Conservation (phyloP, 35 echinoderm and acorn worm genomes). For the Lytechinus variegatus region DNA sequence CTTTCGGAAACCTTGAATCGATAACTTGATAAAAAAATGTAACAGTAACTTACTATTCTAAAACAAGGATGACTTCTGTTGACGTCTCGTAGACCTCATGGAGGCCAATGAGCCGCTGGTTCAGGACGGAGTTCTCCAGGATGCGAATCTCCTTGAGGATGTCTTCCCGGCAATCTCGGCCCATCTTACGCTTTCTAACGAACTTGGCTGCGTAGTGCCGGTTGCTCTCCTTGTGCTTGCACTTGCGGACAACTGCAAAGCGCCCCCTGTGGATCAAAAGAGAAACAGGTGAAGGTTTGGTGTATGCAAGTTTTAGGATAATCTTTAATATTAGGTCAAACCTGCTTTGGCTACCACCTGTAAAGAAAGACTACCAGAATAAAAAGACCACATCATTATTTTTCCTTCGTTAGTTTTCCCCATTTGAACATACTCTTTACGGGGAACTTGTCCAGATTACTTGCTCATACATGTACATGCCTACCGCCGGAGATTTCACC, state of each 20-base stretch:
- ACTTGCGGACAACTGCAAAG: constrained; percentile 95
- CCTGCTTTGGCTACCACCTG: too few relatives aligned
- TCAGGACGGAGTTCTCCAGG: constrained; percentile 86
- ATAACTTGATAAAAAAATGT: background rate
- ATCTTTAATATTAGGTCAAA: too few relatives aligned
- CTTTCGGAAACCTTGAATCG: too few relatives aligned
- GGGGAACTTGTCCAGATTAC: too few relatives aligned
- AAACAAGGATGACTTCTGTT: constrained; percentile 90
- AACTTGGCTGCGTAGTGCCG: constrained; percentile 93
- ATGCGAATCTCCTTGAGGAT: constrained; percentile 97
- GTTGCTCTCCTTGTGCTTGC: constrained; percentile 69
- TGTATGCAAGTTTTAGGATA: too few relatives aligned
- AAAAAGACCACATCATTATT: too few relatives aligned
- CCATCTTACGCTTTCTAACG: constrained; percentile 90
- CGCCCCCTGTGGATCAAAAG: constrained; percentile 69
- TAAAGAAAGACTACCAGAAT: too few relatives aligned
- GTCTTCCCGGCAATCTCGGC: constrained; percentile 80
- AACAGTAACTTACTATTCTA: constrained; percentile 93
- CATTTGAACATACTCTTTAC: too few relatives aligned
- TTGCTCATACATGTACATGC: too few relatives aligned
- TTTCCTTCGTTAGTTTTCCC: too few relatives aligned
- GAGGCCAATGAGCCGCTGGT: constrained; percentile 86
- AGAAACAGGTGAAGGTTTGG: background rate
- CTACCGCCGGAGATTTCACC: too few relatives aligned
- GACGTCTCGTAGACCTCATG: constrained; percentile 89